phyloP scores from a whole-genome alignment of 2,113 vertebrate species.

The Mirounga angustirostris region DNA sequence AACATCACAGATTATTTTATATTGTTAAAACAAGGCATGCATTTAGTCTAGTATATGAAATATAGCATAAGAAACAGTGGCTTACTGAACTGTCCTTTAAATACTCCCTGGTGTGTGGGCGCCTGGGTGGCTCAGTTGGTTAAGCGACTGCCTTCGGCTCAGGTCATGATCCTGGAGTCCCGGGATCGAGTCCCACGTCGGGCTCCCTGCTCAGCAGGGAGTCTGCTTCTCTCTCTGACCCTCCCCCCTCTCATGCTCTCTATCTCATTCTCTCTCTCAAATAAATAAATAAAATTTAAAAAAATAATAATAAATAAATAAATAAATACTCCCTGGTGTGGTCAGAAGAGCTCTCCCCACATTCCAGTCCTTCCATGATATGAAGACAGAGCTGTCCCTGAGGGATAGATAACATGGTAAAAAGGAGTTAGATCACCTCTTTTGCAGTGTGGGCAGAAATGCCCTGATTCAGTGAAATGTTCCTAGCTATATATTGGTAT shows the following conservation, averaged over 20 bases:
- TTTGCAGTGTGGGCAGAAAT: background rate
- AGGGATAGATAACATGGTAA: background rate
- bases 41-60: background rate
- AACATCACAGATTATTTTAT: background rate
- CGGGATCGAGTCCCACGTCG: too few species aligned
- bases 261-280: too few species aligned
- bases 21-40: background rate
- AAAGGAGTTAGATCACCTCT: background rate
- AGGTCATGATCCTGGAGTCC: too few species aligned
- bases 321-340: background rate
- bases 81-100: background rate
- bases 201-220: too few species aligned
- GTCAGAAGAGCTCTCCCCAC: background rate
- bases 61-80: background rate
- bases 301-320: too few species aligned
- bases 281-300: too few species aligned
- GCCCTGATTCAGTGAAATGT: background rate
- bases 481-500: background rate
- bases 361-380: background rate
- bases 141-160: too few species aligned
- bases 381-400: too few species aligned
- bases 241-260: too few species aligned
- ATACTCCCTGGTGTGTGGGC: background rate
- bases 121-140: too few species aligned
- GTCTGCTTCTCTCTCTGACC: too few species aligned